Percentiles rank a stretch among this genome's conserved stretches.
Evolutionary conservation across 2,888 invertebrate genomes (phyloP).

Genomic region (Ommatoiulus sabulosus): DNA sequence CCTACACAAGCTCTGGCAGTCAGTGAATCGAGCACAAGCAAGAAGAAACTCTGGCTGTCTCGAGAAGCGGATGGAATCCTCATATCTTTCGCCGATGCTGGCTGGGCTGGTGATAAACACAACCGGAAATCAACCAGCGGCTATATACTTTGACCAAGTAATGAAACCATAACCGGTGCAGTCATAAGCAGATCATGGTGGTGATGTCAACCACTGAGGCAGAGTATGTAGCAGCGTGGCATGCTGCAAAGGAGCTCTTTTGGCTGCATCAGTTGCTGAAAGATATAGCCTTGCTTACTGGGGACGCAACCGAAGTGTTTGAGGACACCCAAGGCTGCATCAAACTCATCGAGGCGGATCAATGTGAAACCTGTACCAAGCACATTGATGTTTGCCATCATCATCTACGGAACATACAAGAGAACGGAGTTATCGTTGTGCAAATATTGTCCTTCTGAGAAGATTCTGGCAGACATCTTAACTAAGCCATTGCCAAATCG

Average conservation of each 20-base stretch:
- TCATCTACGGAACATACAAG: background rate
- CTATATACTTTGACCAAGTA: background rate
- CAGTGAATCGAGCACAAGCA: background rate
- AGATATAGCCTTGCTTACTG: background rate
- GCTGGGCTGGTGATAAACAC: background rate
- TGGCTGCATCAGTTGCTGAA: background rate
- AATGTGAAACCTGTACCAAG: background rate
- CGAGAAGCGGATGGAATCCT: background rate
- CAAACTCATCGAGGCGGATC: background rate
- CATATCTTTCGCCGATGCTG: background rate
- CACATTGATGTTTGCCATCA: background rate
- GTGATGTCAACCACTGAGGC: background rate
- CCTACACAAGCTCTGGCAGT: background rate
- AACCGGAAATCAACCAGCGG: background rate
- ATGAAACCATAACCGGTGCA: background rate
- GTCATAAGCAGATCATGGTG: background rate
- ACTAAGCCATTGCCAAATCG: background rate
- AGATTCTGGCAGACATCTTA: background rate
- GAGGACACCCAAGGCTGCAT: background rate
- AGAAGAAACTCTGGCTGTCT: background rate
- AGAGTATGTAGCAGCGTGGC: background rate
- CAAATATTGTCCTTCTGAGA: background rate
- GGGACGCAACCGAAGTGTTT: background rate
- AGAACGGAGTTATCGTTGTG: background rate
- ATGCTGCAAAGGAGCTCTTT: background rate